Conservation (phyloP, 2,888 invertebrate species). For the Calliopum simillimum region DNA sequence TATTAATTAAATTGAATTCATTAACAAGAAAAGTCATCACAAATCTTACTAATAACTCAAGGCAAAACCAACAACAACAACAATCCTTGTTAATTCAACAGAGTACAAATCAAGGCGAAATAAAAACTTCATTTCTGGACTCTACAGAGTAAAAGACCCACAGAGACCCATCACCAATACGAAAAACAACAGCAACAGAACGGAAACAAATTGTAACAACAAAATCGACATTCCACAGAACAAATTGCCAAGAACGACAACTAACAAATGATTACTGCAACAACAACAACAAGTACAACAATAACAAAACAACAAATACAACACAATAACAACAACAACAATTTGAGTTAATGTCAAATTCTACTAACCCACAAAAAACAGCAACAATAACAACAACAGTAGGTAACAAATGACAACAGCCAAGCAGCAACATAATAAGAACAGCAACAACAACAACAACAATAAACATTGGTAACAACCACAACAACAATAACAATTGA, state of each 20-base stretch:
- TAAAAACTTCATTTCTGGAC: no score
- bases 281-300: constrained; percentile 8
- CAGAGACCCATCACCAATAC: neutral
- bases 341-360: constrained; percentile 34
- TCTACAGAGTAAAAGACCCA: no score
- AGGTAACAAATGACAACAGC: no score
- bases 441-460: constrained; percentile 32
- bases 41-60: no score
- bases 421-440: constrained; percentile 29
- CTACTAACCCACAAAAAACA: constrained; percentile 23
- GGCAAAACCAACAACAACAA: no score
- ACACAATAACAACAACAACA: constrained; percentile 34
- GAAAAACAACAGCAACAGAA: constrained; percentile 8
- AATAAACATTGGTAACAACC: constrained; percentile 24
- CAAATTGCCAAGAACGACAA: constrained; percentile 46
- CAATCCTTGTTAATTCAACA: no score
- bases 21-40: neutral
- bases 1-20: constrained; percentile 11
- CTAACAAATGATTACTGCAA: constrained; percentile 10
- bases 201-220: constrained; percentile 40
- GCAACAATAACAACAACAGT: constrained; percentile 13
- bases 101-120: no score
- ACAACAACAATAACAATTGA: constrained; percentile 8
- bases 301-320: constrained; percentile 26
- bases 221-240: constrained; percentile 36